Base-by-base conservation (phyloP, 2,113 vertebrate species). In the Pavo muticus region DNA sequence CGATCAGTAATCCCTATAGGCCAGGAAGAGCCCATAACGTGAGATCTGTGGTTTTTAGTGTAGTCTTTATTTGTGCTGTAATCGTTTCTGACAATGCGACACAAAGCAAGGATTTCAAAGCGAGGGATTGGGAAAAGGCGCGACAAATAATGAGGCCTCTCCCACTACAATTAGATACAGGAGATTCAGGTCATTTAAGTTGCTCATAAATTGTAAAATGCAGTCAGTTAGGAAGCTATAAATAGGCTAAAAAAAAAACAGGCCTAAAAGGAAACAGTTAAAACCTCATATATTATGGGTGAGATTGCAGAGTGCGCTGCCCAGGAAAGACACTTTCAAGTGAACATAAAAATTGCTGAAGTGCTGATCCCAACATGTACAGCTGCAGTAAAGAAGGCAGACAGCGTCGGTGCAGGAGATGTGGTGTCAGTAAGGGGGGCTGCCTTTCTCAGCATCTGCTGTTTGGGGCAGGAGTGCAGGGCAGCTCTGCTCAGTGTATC, bases 291-390 rank as follows among this genome's bases (percentile, higher is more conserved):
- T 68, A n/a, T 71, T 91, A 91, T 13, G 61, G 61, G 69, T 87
- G 83, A 91, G 87, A 96, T 86, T 93, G 75, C 87, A 88, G 87
- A 93, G 56, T 0, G 0, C 25, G 72, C 84, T 90, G 78, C 87
- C 69, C 47, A 15, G 75, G 64, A 94, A 92, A 85, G 91, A 91
- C 80, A 65, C 85, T 94, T 94, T 84, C 79, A 95, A 96, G 90
- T 88, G 90, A 86, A 88, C 60, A 64, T 91, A 95, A 97, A 93
- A 94, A 85, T 60, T 72, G 79, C 73, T 70, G 47, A 86, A 86
- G 90, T 93, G 91, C 85, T 88, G 90, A 80, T 91, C 68, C 91
- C 72, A 60, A 86, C 23, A 0, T 80, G 84, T 74, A 56, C 48
- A 90, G 89, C 89, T 90, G 87, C 84, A 84, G 84, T 77, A 80